These are phyloP conservation scores for Emys orbicularis DNA, from an alignment of 2,797 vertebrate species.

Conservation along the genomic window DNA sequence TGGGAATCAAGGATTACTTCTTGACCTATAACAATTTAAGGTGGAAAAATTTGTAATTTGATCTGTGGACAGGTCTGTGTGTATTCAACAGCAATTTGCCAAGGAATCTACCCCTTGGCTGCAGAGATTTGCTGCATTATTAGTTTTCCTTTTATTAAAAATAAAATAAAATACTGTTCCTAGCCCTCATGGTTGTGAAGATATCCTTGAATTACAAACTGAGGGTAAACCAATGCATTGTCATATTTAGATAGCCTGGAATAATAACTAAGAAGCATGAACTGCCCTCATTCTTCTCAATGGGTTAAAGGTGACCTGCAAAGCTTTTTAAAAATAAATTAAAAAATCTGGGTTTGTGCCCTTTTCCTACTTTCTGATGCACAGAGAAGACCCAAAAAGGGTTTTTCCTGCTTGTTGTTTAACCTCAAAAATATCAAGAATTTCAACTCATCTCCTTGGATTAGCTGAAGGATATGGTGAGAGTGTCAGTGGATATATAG, in stretches of 20 bases:
- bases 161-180: not conserved
- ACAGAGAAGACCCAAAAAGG: not conserved
- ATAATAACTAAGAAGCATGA: constrained; percentile 1
- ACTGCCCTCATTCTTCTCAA: not conserved
- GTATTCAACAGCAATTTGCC: not conserved
- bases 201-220: not conserved
- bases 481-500: not conserved
- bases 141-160: not conserved
- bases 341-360: not conserved
- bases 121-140: not conserved
- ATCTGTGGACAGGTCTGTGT: not conserved
- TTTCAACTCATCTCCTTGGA: not conserved
- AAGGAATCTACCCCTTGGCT: not conserved
- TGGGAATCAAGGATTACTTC: not conserved
- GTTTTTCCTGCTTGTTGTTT: not conserved
- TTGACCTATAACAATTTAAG: not conserved
- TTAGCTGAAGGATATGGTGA: not conserved
- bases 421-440: not conserved
- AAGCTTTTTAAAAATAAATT: not conserved
- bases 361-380: constrained; percentile 5
- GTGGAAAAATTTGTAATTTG: not conserved
- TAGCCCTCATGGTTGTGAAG: not conserved
- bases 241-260: constrained; percentile 31
- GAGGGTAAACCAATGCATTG: not conserved
- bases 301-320: not conserved